These are phyloP conservation scores for Hetaerina americana DNA, from an alignment of 1,140 invertebrate species.

Conservation along the genomic window DNA sequence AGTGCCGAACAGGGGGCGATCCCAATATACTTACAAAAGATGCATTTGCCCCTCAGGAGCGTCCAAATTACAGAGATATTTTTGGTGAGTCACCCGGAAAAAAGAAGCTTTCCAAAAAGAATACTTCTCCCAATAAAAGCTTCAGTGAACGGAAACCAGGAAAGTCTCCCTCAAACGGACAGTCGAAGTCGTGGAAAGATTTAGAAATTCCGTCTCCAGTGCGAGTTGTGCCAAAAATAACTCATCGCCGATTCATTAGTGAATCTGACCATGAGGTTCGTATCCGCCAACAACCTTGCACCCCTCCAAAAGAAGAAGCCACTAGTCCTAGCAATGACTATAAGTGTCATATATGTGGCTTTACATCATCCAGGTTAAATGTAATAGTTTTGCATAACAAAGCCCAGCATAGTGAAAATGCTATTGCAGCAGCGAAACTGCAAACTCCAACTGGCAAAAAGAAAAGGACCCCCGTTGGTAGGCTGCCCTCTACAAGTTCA, in stretches of 20 bases:
- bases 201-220: constrained; percentile 5
- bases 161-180: constrained; percentile 26
- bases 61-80: constrained; percentile 37
- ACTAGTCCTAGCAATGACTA: constrained; percentile 32
- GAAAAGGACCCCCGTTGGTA: constrained; percentile 10
- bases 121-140: constrained; percentile 3
- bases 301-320: constrained; percentile 20
- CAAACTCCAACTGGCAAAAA: constrained; percentile 24
- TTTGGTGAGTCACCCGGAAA: constrained; percentile 32
- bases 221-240: constrained; percentile 24
- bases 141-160: constrained; percentile 29
- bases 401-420: constrained; percentile 38
- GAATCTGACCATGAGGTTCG: constrained; percentile 47
- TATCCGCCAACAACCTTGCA: constrained; percentile 36
- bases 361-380: constrained; percentile 47
- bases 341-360: constrained; percentile 48
- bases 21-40: constrained; percentile 39
- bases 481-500: neutral
- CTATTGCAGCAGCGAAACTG: constrained; percentile 17
- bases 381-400: constrained; percentile 52
- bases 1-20: constrained; percentile 49
- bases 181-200: constrained; percentile 18
- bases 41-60: constrained; percentile 45
- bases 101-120: constrained; percentile 13
- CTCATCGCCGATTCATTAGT: constrained; percentile 34